phyloP scores from a whole-genome alignment of 2,888 invertebrate species.

The Acanthosepion esculentum region DNA sequence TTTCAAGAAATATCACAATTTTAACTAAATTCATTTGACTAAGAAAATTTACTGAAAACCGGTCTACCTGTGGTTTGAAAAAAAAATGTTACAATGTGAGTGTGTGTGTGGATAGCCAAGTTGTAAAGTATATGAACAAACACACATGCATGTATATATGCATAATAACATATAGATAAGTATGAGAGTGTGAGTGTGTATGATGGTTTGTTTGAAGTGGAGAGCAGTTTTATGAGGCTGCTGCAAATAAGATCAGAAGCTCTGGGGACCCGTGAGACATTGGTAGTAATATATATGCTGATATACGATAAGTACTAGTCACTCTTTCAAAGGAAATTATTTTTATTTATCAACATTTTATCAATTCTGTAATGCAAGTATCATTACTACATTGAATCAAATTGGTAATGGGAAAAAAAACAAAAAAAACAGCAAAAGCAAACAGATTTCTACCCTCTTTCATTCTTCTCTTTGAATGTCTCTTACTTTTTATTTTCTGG shows the following conservation, averaged over 20 bases:
- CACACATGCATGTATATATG: background rate
- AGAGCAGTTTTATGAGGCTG: slow-evolving; percentile 33
- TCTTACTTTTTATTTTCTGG: background rate
- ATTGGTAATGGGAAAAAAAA: background rate
- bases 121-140: background rate
- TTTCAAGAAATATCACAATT: background rate
- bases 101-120: background rate
- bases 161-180: background rate
- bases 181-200: background rate
- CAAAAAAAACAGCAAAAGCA: background rate
- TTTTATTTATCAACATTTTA: slow-evolving; percentile 33
- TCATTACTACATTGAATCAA: slow-evolving; percentile 33
- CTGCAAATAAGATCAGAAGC: slow-evolving; percentile 33
- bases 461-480: background rate
- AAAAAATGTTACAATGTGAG: background rate
- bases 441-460: background rate
- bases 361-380: slow-evolving; percentile 5
- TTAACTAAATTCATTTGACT: background rate
- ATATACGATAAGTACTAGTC: slow-evolving; percentile 23
- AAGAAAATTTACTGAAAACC: background rate
- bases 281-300: slow-evolving; percentile 22
- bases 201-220: background rate
- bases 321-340: slow-evolving; percentile 33
- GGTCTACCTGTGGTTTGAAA: background rate
- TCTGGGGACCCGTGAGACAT: slow-evolving; percentile 1